Evolutionary conservation across 2,797 vertebrate genomes (phyloP).

Genomic region (Poeciliopsis presidionis): DNA sequence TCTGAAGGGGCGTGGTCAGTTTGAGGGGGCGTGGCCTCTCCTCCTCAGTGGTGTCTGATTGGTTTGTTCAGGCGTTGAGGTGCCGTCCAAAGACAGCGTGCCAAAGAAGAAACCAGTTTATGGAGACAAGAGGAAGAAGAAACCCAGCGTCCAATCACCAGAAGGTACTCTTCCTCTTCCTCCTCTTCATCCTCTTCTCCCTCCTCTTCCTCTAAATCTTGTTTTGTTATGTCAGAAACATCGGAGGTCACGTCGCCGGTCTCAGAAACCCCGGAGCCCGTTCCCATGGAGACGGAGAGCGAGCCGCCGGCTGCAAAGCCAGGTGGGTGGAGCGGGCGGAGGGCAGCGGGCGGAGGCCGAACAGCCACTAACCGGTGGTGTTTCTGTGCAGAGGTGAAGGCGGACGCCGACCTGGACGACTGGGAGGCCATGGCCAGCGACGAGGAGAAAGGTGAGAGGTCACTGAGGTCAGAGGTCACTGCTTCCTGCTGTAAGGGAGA

Average conservation of each 20-base stretch:
- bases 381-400: conserved; percentile 57
- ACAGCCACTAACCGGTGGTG: background rate
- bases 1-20: background rate
- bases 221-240: conserved; percentile 53
- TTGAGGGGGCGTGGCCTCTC: background rate
- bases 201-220: background rate
- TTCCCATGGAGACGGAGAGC: conserved; percentile 49
- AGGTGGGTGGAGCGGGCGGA: conserved; percentile 49
- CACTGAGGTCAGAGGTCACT: conserved; percentile 47
- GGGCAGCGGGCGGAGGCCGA: too few relatives aligned
- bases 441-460: conserved; percentile 72
- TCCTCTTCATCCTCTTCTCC: background rate
- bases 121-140: conserved; percentile 94
- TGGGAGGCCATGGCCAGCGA: conserved; percentile 78
- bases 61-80: conserved; percentile 87
- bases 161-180: conserved; percentile 80
- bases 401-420: conserved; percentile 65
- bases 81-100: conserved; percentile 96
- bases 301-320: conserved; percentile 46
- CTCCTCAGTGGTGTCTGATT: background rate
- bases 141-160: conserved; percentile 81
- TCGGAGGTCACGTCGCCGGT: conserved; percentile 69
- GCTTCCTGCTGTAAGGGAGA: background rate
- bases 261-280: conserved; percentile 66
- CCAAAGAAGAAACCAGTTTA: conserved; percentile 97